These are phyloP conservation scores for Oscheius sp. DNA, from an alignment of 2,888 invertebrate genomes.

Conservation along the genomic window DNA sequence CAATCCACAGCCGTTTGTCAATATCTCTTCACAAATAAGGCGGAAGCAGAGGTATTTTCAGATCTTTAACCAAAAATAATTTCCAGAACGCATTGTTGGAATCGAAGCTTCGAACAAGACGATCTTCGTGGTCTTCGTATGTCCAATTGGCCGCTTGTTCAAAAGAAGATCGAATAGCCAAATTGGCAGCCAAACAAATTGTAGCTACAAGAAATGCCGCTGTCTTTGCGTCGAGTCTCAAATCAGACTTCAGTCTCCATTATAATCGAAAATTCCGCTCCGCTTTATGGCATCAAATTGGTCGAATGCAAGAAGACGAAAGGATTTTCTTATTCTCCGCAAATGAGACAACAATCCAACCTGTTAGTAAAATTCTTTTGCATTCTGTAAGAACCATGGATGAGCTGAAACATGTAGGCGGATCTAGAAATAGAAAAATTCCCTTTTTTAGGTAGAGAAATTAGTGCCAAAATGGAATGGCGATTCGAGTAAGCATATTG, in stretches of 20 bases:
- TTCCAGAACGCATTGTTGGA: slow-evolving; percentile 59
- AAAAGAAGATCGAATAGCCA: slow-evolving; percentile 60
- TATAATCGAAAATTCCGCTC: slow-evolving; percentile 56
- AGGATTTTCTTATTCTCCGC: slow-evolving; percentile 66
- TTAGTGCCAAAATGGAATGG: slow-evolving; percentile 65
- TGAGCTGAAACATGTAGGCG: slow-evolving; percentile 61
- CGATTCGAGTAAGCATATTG: slow-evolving; percentile 60
- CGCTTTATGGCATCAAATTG: slow-evolving; percentile 53
- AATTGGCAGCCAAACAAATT: slow-evolving; percentile 60
- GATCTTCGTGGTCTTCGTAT: slow-evolving; percentile 61
- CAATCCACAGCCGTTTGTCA: slow-evolving; percentile 70
- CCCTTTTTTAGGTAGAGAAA: slow-evolving; percentile 45
- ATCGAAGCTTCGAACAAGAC: slow-evolving; percentile 44
- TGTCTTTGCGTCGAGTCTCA: slow-evolving; percentile 62
- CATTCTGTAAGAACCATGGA: slow-evolving; percentile 64
- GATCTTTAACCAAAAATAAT: background rate
- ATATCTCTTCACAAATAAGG: slow-evolving; percentile 56
- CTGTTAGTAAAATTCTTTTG: slow-evolving; percentile 52
- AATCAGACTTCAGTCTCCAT: slow-evolving; percentile 59
- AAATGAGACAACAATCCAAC: slow-evolving; percentile 45
- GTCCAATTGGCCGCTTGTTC: slow-evolving; percentile 69
- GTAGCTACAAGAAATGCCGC: slow-evolving; percentile 67
- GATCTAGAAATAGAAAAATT: background rate
- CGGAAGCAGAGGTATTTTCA: slow-evolving; percentile 38
- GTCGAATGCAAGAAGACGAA: slow-evolving; percentile 58